Evolutionary conservation across 2,797 vertebrate genomes (phyloP).

Genomic region (Sebastolobus altivelis): DNA sequence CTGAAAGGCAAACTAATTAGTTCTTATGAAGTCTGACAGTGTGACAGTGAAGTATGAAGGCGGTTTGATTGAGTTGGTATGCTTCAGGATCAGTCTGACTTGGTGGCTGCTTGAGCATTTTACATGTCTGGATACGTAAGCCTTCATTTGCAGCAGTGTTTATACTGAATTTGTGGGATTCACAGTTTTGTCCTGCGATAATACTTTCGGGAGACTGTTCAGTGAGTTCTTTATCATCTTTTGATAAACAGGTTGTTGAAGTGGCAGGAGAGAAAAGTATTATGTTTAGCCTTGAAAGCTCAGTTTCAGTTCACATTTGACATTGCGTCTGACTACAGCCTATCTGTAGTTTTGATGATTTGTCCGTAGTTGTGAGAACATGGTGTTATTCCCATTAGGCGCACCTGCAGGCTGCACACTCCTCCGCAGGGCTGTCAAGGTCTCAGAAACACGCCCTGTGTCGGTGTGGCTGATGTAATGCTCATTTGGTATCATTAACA

Average conservation of each 20-base stretch:
- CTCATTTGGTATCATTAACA: slow-evolving; percentile 50
- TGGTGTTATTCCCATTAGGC: slow-evolving; percentile 27
- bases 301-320: slow-evolving; percentile 5
- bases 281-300: slow-evolving; percentile 35
- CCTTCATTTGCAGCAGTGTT: not conserved
- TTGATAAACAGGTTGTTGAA: slow-evolving; percentile 2
- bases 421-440: slow-evolving; percentile 45
- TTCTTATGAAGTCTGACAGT: not conserved
- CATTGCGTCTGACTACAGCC: not conserved
- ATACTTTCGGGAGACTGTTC: not conserved
- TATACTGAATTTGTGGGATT: not conserved
- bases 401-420: slow-evolving; percentile 50
- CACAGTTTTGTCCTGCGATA: not conserved
- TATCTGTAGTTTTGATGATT: slow-evolving; percentile 24
- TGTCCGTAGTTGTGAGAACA: slow-evolving; percentile 43
- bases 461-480: slow-evolving; percentile 64
- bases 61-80: not conserved
- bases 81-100: not conserved
- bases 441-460: slow-evolving; percentile 49
- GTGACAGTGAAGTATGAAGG: not conserved
- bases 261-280: not conserved
- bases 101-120: not conserved
- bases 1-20: not conserved
- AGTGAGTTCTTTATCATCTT: not conserved
- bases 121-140: not conserved